Evolutionary conservation across 2,797 vertebrate species (phyloP).

Genomic region (Sebastes aleutianus): DNA sequence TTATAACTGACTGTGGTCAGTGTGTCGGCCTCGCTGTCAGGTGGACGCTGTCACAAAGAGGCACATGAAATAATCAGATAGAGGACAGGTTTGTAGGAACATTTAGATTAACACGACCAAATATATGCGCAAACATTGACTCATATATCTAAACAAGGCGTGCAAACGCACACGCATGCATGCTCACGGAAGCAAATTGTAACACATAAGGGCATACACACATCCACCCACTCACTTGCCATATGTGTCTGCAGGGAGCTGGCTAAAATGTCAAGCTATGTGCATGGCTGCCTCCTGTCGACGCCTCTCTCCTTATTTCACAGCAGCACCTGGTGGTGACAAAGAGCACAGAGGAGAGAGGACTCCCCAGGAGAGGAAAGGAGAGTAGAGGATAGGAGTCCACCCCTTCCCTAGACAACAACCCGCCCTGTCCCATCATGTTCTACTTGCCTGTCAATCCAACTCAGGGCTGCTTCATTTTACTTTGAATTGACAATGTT

Average conservation of each 20-base stretch:
- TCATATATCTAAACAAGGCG: conserved; percentile 26
- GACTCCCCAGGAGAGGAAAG: conserved; percentile 39
- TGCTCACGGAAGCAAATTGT: conserved; percentile 45
- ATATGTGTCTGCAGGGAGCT: conserved; percentile 76
- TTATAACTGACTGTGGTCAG: conserved; percentile 38
- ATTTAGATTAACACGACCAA: conserved; percentile 2
- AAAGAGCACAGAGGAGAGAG: conserved; percentile 72
- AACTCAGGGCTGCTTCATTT: conserved; percentile 71
- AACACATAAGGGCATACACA: conserved; percentile 57
- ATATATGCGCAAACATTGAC: not conserved
- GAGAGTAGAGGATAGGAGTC: conserved; percentile 21
- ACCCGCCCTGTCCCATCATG: conserved; percentile 57
- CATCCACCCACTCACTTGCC: conserved; percentile 64
- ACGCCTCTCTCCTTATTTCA: conserved; percentile 84
- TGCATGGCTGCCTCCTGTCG: conserved; percentile 75
- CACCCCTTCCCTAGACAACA: conserved; percentile 32
- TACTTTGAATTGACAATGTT: conserved; percentile 74
- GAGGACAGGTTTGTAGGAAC: conserved; percentile 17
- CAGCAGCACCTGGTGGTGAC: conserved; percentile 88
- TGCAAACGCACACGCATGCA: conserved; percentile 36
- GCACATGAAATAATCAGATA: conserved; percentile 36
- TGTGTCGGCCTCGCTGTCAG: conserved; percentile 43
- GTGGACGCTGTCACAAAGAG: conserved; percentile 27
- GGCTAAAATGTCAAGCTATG: conserved; percentile 82
- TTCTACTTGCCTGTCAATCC: conserved; percentile 63